Evolutionary conservation across 2,888 invertebrate genomes (phyloP).

Genomic region (Dicycla oo): DNA sequence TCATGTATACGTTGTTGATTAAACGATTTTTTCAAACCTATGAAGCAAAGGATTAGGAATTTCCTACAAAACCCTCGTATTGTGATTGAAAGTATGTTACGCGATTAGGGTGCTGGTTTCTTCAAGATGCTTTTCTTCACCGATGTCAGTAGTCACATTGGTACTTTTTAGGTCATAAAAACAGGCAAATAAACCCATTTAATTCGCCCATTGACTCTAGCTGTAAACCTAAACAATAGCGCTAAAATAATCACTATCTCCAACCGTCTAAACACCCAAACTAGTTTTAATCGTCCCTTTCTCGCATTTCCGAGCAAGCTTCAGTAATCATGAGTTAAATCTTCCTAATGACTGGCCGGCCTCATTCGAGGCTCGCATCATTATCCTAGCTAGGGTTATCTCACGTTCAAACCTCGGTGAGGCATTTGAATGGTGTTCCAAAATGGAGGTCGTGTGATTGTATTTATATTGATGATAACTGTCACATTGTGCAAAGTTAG

Average conservation of each 20-base stretch:
- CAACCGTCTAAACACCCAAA: conserved; percentile 56
- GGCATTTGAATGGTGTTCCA: conserved; percentile 22
- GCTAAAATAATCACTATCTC: conserved; percentile 57
- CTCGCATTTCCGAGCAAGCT: conserved; percentile 63
- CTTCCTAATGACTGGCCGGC: conserved; percentile 68
- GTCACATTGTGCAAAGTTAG: not conserved
- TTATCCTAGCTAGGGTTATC: conserved; percentile 63
- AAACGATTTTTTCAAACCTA: too few relatives aligned
- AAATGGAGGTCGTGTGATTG: conserved; percentile 17
- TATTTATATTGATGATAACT: not conserved
- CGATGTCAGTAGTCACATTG: too few relatives aligned
- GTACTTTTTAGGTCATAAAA: too few relatives aligned
- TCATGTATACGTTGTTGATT: too few relatives aligned
- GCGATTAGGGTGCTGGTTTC: too few relatives aligned
- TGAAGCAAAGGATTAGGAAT: too few relatives aligned
- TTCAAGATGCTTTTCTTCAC: too few relatives aligned
- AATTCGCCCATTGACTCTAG: conserved; percentile 22
- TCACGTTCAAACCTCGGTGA: conserved; percentile 35
- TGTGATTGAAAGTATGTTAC: too few relatives aligned
- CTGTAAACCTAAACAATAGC: conserved; percentile 45
- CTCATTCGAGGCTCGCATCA: conserved; percentile 64
- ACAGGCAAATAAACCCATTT: conserved; percentile 13
- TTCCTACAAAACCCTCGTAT: too few relatives aligned
- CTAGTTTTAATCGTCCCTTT: conserved; percentile 68
- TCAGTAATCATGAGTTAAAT: conserved; percentile 67